Evolutionary conservation across 2,113 vertebrate species (phyloP).

Genomic region (Hyperoodon ampullatus): DNA sequence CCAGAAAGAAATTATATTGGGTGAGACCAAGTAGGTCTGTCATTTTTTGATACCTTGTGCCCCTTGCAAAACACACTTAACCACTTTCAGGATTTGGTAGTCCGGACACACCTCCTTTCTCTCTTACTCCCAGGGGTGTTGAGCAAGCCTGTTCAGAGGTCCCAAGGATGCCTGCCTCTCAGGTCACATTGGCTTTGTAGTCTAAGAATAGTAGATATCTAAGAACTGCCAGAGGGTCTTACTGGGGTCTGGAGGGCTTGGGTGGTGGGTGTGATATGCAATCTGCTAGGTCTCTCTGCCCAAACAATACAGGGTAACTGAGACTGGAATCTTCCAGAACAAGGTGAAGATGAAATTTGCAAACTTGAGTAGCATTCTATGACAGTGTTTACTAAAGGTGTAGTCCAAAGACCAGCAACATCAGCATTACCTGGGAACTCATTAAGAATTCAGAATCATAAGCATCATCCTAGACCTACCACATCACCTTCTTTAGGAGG

Average conservation of each 20-base stretch:
- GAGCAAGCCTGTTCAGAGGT: not conserved
- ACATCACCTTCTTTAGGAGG: not conserved
- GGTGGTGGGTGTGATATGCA: not conserved
- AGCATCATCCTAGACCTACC: not conserved
- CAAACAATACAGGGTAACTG: not conserved
- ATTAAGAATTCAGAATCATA: not conserved
- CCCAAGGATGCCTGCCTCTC: not conserved
- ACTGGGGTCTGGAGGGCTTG: not conserved
- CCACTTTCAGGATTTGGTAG: not conserved
- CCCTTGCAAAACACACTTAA: not conserved
- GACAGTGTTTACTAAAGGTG: not conserved
- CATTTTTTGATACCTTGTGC: not conserved
- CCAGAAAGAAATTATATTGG: not conserved
- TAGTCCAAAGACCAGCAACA: not conserved
- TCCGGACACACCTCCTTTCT: not conserved
- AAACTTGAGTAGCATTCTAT: not conserved
- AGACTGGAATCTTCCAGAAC: not conserved
- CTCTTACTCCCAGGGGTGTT: not conserved
- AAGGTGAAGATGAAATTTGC: not conserved
- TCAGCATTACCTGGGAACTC: fast-evolving
- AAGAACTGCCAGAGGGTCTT: not conserved
- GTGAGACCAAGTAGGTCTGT: not conserved
- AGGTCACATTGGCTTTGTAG: not conserved
- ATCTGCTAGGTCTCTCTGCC: not conserved
- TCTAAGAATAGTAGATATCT: not conserved